Conservation (phyloP, 2,797 vertebrate species). For the Dermochelys coriacea region DNA sequence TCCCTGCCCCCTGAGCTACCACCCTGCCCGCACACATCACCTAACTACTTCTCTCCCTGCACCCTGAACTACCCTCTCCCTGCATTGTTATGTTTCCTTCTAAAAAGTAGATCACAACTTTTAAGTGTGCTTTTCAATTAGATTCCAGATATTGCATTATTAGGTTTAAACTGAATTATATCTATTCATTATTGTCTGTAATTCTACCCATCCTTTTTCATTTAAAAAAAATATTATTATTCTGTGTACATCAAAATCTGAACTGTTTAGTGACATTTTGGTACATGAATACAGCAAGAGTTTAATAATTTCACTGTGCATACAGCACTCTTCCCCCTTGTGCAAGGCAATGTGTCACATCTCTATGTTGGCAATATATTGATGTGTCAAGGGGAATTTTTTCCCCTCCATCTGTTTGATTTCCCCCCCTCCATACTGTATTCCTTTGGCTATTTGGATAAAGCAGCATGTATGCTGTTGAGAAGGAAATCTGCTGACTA, state of each 20-base stretch:
- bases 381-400: too few species aligned
- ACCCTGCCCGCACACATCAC: too few species aligned
- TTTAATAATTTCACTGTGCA: neutral
- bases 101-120: fast-evolving
- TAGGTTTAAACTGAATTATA: neutral
- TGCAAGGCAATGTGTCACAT: neutral
- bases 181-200: neutral
- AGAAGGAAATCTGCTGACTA: neutral
- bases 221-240: neutral
- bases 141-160: neutral
- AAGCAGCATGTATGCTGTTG: neutral
- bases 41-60: too few species aligned
- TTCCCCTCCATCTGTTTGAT: neutral
- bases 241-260: neutral
- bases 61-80: too few species aligned
- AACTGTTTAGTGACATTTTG: too few species aligned
- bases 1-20: too few species aligned
- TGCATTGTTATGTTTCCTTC: neutral
- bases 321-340: neutral
- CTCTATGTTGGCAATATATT: neutral
- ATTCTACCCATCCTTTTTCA: neutral
- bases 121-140: neutral
- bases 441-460: neutral
- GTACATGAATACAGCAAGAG: neutral
- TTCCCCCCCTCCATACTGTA: neutral